Base-by-base conservation (phyloP, 2,113 vertebrate species). In the Rousettus leschenaultii region DNA sequence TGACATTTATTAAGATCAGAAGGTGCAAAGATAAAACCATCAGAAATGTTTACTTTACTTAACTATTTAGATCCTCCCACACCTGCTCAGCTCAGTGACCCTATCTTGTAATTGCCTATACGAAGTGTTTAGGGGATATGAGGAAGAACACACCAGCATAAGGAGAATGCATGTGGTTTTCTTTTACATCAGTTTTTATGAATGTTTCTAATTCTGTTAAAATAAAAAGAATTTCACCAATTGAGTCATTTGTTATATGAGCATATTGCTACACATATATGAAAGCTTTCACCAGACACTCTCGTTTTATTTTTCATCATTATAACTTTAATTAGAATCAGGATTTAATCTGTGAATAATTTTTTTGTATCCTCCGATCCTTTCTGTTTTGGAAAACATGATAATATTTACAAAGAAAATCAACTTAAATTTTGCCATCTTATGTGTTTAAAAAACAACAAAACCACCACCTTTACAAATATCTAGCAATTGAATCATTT, bases 1-100 rank as follows among this genome's bases (percentile, higher is more conserved):
- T 97, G 78, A 95, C 96, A 74, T 94, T 95, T 92, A 93, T 84
- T 91, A 98, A 96, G 85, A 98, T 88, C n/a, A 7, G 38, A 75
- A 96, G 57, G 78, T 61, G 55, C 91, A 86, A 4, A 96, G 95
- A 94, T 91, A 79, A 97, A 65, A 38, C 71, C 2, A 91, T 79
- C 87, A 94, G 91, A 97, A 97, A 95, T 79, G 78, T 93, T 88
- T 97, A 83, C n/a, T 96, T 96, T 83, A 66, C 73, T 95, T 95
- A 96, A 90, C 55, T 93, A 51, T 83, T 97, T 85, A 88, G 33
- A 38, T 65, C 92, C 80, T 95, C 86, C 89, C 79, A 94, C 73
- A 97, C 30, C 65, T 92, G 73, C 55, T 91, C 40, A 75, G 77
- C 65, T 71, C n/a, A 83, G 66, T 94, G 87, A 75, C 73, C 78